Evolutionary conservation across 2,888 invertebrate species (phyloP).

Genomic region (Eurytoma adleriae): DNA sequence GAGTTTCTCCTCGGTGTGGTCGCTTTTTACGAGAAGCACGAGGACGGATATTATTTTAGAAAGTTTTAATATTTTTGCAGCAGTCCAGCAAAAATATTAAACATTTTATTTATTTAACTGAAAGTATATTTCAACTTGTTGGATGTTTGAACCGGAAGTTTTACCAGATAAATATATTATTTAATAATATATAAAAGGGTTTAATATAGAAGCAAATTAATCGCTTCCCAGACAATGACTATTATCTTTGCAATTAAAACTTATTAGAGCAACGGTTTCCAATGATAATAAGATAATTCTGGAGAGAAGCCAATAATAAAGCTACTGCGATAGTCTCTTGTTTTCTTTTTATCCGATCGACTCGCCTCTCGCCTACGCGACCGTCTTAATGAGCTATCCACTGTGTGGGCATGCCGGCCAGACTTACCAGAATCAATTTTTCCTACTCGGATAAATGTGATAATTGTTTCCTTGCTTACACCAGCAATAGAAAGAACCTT

Average conservation of each 20-base stretch:
- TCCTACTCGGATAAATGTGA: conserved; percentile 12
- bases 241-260: conserved; percentile 14
- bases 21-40: too few relatives aligned
- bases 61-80: too few relatives aligned
- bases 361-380: not conserved
- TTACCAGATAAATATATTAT: too few relatives aligned
- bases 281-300: conserved; percentile 6
- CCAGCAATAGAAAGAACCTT: not conserved
- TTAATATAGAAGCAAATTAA: not conserved
- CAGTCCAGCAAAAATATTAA: too few relatives aligned
- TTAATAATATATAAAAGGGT: too few relatives aligned
- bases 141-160: too few relatives aligned
- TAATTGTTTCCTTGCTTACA: conserved; percentile 10
- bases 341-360: not conserved
- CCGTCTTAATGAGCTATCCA: conserved; percentile 17
- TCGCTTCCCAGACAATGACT: not conserved
- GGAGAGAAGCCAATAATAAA: conserved; percentile 7
- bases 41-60: too few relatives aligned
- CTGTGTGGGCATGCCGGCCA: not conserved
- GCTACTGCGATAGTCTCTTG: not conserved
- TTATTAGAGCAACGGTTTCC: conserved; percentile 6
- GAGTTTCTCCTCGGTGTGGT: not conserved
- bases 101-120: too few relatives aligned
- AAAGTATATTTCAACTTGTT: too few relatives aligned
- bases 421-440: not conserved